phyloP scores from a whole-genome alignment of 2,797 vertebrate genomes.

The Aldrovandia affinis region DNA sequence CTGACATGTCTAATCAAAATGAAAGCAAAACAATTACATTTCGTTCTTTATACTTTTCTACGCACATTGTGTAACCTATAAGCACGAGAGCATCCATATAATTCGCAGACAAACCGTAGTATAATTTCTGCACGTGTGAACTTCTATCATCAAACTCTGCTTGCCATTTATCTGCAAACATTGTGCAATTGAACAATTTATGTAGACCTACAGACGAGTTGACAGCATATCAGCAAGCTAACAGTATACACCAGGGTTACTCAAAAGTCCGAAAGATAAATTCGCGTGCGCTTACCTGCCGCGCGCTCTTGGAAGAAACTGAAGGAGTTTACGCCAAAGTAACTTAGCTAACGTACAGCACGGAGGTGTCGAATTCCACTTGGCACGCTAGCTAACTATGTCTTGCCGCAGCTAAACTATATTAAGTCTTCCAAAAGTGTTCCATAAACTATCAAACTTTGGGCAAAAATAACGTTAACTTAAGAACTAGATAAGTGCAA shows the following conservation, averaged over 20 bases:
- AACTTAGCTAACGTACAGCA: not conserved
- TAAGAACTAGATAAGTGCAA: not conserved
- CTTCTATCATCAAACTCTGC: too few species aligned
- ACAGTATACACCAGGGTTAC: not conserved
- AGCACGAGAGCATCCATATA: not conserved
- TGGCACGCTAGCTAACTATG: too few species aligned
- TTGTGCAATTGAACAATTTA: too few species aligned
- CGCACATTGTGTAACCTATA: not conserved
- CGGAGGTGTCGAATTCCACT: too few species aligned
- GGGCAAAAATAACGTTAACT: not conserved
- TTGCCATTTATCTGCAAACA: too few species aligned
- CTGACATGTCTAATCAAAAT: conserved; percentile 39
- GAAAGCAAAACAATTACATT: not conserved
- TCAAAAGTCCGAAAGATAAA: not conserved
- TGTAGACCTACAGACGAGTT: too few species aligned
- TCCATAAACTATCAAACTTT: too few species aligned
- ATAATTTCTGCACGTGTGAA: too few species aligned
- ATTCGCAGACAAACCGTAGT: not conserved
- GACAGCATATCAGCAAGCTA: too few species aligned
- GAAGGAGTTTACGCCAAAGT: not conserved
- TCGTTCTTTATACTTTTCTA: not conserved
- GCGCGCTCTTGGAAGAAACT: not conserved
- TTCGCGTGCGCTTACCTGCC: not conserved
- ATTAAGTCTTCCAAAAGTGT: too few species aligned
- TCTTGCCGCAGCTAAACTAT: too few species aligned